phyloP scores from a whole-genome alignment of 2,113 vertebrate species.

The Marcusenius ussheri region DNA sequence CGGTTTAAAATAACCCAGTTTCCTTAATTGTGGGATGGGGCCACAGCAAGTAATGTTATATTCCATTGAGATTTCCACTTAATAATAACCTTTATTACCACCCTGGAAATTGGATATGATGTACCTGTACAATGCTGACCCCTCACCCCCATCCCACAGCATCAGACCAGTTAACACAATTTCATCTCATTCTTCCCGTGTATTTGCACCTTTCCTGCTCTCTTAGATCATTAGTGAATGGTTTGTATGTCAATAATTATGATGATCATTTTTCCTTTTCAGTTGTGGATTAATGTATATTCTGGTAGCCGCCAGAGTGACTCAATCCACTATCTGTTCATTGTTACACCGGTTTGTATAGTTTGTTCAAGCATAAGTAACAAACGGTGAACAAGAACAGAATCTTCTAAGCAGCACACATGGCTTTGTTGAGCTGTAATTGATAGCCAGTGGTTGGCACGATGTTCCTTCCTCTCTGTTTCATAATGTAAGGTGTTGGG shows the following conservation, averaged over 20 bases:
- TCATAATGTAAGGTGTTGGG: background rate
- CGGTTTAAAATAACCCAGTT: background rate
- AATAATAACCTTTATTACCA: background rate
- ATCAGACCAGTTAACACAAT: background rate
- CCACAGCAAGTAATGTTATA: background rate
- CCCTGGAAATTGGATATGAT: background rate
- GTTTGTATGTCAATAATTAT: background rate
- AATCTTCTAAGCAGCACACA: background rate
- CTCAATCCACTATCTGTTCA: background rate
- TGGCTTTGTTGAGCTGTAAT: background rate
- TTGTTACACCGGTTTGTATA: background rate
- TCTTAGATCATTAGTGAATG: background rate
- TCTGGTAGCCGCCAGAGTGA: background rate
- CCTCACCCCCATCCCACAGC: background rate
- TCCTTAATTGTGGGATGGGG: background rate
- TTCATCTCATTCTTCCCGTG: background rate
- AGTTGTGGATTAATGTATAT: background rate
- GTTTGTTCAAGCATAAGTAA: background rate
- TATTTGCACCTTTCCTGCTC: background rate
- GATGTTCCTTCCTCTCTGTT: background rate
- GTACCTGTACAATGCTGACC: background rate
- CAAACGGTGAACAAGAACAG: background rate
- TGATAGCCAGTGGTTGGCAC: background rate
- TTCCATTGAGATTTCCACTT: background rate
- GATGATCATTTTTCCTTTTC: background rate